A percentile compares a stretch with the other conserved stretches of the same genome.
Evolutionary conservation across 35 echinoderm and acorn worm species (phyloP).

Genomic region (Diadema setosum): DNA sequence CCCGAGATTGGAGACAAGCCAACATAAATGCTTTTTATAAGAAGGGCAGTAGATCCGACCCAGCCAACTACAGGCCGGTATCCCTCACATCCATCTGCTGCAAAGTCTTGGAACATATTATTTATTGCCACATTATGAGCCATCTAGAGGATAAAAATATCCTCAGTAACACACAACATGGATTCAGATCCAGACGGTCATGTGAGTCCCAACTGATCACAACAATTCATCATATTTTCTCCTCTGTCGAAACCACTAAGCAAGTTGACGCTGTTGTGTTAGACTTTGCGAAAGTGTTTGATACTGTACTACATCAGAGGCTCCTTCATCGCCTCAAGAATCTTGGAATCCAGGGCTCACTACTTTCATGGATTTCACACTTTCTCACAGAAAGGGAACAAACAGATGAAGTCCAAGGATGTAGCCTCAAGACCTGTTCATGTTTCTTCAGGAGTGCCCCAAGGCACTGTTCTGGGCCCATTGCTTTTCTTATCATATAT

Average conservation of each 20-base stretch:
- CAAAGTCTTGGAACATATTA: neutral
- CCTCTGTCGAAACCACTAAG: neutral
- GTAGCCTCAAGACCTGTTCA: neutral
- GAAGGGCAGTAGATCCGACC: constrained; percentile 28
- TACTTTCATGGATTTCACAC: constrained; percentile 32
- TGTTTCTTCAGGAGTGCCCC: constrained; percentile 46
- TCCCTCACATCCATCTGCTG: constrained; percentile 48
- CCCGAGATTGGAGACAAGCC: constrained; percentile 49
- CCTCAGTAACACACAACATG: constrained; percentile 41
- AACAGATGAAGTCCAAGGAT: constrained; percentile 12
- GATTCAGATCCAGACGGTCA: constrained; percentile 25
- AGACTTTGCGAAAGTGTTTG: constrained; percentile 50
- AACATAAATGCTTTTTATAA: constrained; percentile 60
- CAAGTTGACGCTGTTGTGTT: constrained; percentile 14
- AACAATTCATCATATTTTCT: neutral
- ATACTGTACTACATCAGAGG: neutral
- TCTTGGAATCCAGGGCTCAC: constrained; percentile 1
- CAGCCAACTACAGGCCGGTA: constrained; percentile 37
- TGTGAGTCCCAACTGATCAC: constrained; percentile 49
- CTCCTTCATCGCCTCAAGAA: neutral
- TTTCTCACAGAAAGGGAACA: constrained; percentile 19
- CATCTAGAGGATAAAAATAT: constrained; percentile 51
- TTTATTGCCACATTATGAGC: neutral
- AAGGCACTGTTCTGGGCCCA: constrained; percentile 42
- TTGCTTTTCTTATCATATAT: constrained; percentile 32